Evolutionary conservation across 1,140 invertebrate genomes (phyloP).

Genomic region (Zaprionus tsacasi): DNA sequence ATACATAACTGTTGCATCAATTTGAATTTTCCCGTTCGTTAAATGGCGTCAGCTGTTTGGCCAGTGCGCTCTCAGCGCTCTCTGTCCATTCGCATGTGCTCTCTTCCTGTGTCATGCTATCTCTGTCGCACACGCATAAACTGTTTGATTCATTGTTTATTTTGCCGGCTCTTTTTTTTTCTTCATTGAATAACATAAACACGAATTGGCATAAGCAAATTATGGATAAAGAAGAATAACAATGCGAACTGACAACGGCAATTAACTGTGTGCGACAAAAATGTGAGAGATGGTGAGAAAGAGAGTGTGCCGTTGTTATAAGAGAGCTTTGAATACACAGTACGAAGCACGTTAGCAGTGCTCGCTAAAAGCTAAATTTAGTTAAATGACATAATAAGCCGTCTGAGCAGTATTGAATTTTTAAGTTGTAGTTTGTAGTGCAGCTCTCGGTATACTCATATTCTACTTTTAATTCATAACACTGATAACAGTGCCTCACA

Average conservation of each 20-base stretch:
- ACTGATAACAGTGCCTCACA: slow-evolving; percentile 9
- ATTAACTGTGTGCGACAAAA: slow-evolving; percentile 27
- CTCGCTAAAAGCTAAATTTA: slow-evolving; percentile 73
- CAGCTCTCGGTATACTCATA: background rate
- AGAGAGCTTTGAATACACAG: slow-evolving; percentile 16
- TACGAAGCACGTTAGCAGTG: slow-evolving; percentile 31
- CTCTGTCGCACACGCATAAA: slow-evolving; percentile 14
- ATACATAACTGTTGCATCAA: slow-evolving; percentile 55
- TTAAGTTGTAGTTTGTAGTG: slow-evolving; percentile 56
- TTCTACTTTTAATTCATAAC: too few relatives aligned
- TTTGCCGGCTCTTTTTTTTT: slow-evolving; percentile 64
- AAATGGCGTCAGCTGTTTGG: slow-evolving; percentile 50
- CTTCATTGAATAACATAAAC: slow-evolving; percentile 32
- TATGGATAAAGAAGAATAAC: slow-evolving; percentile 32
- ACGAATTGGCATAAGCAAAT: slow-evolving; percentile 34
- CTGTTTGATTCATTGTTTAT: slow-evolving; percentile 50
- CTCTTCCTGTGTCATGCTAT: background rate
- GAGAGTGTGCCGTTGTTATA: slow-evolving; percentile 1
- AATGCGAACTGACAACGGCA: slow-evolving; percentile 16
- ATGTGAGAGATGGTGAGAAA: background rate
- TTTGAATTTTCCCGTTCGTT: slow-evolving; percentile 49
- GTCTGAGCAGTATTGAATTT: slow-evolving; percentile 48
- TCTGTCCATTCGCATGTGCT: background rate
- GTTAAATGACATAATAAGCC: slow-evolving; percentile 76
- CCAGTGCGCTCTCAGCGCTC: slow-evolving; percentile 11